Evolutionary conservation across 2,113 vertebrate species (phyloP).

Genomic region (Mus pahari): DNA sequence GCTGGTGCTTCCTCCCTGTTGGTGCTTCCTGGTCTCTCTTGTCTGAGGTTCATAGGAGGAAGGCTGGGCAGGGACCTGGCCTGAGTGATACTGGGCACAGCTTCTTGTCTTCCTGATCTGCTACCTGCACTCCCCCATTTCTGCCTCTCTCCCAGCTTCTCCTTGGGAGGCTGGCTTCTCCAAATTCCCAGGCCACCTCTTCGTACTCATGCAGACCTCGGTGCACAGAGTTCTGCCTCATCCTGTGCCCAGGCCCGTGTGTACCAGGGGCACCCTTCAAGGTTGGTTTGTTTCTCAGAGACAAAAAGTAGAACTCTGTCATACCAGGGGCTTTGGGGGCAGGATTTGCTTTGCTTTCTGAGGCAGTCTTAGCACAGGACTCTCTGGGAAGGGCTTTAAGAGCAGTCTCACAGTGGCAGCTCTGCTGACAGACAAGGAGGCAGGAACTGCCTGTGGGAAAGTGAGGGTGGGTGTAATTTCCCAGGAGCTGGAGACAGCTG

Average conservation of each 20-base stretch:
- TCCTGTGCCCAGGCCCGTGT: accelerated
- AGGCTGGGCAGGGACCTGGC: neutral
- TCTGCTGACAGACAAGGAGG: neutral
- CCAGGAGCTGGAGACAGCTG: neutral
- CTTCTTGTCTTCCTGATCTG: neutral
- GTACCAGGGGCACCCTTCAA: neutral
- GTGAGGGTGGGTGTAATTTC: neutral
- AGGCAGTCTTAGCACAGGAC: neutral
- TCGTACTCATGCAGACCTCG: neutral
- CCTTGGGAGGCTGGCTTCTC: neutral
- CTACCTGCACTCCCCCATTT: neutral
- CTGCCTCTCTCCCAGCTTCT: neutral
- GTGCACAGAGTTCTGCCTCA: accelerated
- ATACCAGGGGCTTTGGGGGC: neutral
- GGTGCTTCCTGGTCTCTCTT: neutral
- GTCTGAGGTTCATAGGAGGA: neutral
- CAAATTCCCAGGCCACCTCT: no score
- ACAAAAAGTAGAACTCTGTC: neutral
- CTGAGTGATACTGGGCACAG: neutral
- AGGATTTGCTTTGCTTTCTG: neutral
- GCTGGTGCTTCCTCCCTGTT: neutral
- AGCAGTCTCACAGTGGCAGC: neutral
- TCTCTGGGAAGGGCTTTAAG: neutral
- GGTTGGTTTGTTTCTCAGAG: neutral
- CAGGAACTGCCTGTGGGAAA: neutral